phyloP scores from a whole-genome alignment of 2,113 vertebrate genomes.

The Bettongia penicillata region DNA sequence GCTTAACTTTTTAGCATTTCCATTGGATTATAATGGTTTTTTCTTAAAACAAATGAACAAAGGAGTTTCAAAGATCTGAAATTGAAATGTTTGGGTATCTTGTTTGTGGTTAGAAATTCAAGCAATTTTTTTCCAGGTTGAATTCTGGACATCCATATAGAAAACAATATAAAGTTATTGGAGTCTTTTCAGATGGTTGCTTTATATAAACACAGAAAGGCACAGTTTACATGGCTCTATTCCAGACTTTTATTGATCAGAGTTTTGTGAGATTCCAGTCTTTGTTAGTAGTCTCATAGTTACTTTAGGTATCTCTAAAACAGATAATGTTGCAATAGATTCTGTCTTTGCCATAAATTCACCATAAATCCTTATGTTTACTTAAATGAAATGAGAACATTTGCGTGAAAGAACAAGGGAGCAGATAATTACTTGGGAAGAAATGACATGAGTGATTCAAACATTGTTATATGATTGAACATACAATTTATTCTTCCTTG shows the following conservation, averaged over 20 bases:
- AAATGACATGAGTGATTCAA: constrained; percentile 56
- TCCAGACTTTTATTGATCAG: not conserved
- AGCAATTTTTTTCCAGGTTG: not conserved
- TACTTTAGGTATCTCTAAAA: constrained; percentile 51
- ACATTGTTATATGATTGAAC: constrained; percentile 4
- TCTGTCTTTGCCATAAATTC: constrained; percentile 55
- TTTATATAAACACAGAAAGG: not conserved
- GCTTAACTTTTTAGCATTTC: not conserved
- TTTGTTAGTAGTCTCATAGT: not conserved
- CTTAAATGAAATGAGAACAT: constrained; percentile 39
- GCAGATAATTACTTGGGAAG: constrained; percentile 23
- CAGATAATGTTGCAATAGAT: not conserved
- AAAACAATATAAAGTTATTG: not conserved
- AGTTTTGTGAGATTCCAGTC: constrained; percentile 6
- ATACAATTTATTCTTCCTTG: constrained; percentile 25
- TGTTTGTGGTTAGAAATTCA: constrained; percentile 1
- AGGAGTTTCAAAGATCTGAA: constrained; percentile 10
- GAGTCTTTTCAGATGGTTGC: not conserved
- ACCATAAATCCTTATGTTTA: not conserved
- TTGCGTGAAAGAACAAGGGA: constrained; percentile 45
- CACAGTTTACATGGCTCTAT: not conserved
- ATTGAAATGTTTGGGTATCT: not conserved
- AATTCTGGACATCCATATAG: not conserved
- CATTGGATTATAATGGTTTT: not conserved
- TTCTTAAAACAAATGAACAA: constrained; percentile 35